A percentile compares a stretch with the other conserved stretches of the same genome.
These are phyloP conservation scores for Pelodytes ibericus DNA, from an alignment of 2,797 vertebrate genomes.

Conservation along the genomic window DNA sequence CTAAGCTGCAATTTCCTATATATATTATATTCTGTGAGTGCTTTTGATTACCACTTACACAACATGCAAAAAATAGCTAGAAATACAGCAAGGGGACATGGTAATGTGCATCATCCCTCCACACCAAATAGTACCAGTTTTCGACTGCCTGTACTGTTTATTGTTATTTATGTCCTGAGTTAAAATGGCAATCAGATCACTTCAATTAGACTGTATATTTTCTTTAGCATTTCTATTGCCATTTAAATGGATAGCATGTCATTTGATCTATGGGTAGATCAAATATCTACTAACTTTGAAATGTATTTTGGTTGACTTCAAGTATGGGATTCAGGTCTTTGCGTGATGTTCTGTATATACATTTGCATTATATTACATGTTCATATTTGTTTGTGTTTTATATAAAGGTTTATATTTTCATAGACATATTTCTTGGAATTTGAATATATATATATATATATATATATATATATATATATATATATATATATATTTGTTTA, in stretches of 20 bases:
- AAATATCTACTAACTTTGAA: neutral
- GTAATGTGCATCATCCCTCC: neutral
- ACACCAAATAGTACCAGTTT: neutral
- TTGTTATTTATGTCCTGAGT: neutral
- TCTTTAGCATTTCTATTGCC: neutral
- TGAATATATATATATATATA: neutral
- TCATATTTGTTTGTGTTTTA: slow-evolving; percentile 1
- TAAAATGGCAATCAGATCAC: neutral
- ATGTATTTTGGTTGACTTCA: neutral
- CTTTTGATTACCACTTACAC: neutral
- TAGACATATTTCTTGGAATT: neutral
- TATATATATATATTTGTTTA: neutral
- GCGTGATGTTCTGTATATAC: slow-evolving; percentile 2
- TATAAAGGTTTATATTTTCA: neutral
- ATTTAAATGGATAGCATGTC: neutral
- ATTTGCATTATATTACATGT: neutral
- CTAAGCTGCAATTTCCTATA: neutral
- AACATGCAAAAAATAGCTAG: neutral
- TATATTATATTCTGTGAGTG: neutral
- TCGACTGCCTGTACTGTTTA: neutral
- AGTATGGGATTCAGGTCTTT: neutral
- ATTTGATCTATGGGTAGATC: neutral
- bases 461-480: neutral
- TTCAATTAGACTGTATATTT: neutral
- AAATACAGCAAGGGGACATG: neutral